Conservation (phyloP, 1,140 invertebrate genomes). For the Dreissena rostriformis region DNA sequence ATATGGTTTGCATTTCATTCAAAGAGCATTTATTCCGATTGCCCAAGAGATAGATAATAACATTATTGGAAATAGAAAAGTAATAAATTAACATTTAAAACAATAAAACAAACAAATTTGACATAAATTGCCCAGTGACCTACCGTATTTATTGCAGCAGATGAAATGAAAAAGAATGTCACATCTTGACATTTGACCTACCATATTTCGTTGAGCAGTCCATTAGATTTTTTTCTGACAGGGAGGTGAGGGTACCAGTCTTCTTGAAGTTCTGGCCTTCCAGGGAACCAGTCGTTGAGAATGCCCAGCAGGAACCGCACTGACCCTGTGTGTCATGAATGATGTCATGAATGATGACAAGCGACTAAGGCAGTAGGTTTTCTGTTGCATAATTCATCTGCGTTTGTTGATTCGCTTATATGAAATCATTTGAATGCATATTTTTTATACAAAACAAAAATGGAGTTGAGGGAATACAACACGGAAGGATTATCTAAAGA, state of each 20-base stretch:
- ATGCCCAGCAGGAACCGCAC: conserved; percentile 97
- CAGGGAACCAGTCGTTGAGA: conserved; percentile 93
- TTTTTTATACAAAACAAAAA: not conserved
- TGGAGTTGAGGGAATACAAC: not conserved
- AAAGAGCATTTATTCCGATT: not conserved
- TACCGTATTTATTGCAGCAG: not conserved
- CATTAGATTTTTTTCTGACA: conserved; percentile 98
- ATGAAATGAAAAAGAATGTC: not conserved
- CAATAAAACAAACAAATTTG: not conserved
- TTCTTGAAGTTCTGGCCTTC: conserved; percentile 97
- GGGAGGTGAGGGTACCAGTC: conserved; percentile 90
- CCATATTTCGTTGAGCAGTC: conserved; percentile 89
- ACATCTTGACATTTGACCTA: not conserved
- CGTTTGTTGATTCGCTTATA: not conserved
- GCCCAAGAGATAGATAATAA: not conserved
- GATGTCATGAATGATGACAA: not conserved
- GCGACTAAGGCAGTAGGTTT: not conserved
- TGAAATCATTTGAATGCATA: not conserved
- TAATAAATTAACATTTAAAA: too few relatives aligned
- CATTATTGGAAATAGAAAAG: too few relatives aligned
- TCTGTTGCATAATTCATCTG: not conserved
- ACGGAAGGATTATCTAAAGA: not conserved
- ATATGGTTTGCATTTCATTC: not conserved
- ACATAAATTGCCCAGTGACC: not conserved
- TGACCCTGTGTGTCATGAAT: conserved; percentile 80